A percentile compares a stretch with the other conserved stretches of the same genome.
phyloP scores from a whole-genome alignment of 2,113 vertebrate species.

The Anhinga anhinga region DNA sequence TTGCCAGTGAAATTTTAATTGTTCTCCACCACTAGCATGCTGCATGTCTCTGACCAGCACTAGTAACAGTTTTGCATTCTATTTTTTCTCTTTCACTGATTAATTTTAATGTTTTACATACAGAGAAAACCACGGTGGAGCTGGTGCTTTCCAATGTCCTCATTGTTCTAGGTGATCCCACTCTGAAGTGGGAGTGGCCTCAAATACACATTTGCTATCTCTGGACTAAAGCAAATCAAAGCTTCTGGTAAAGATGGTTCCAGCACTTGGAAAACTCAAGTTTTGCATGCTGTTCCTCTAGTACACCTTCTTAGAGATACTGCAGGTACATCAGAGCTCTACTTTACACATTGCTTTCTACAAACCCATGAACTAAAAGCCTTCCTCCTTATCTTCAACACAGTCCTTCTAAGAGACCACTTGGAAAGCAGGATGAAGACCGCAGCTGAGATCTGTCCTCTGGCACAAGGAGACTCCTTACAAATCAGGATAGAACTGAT shows the following conservation, averaged over 20 bases:
- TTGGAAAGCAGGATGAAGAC: neutral
- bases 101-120: neutral
- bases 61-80: neutral
- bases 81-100: neutral
- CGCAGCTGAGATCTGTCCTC: neutral
- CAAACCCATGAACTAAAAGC: rapidly evolving
- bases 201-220: rapidly evolving
- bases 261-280: neutral
- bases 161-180: neutral
- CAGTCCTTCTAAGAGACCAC: neutral
- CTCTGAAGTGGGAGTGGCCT: neutral
- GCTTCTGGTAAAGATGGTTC: neutral
- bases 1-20: neutral
- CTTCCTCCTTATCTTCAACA: neutral
- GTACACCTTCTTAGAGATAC: neutral
- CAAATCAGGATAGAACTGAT: neutral
- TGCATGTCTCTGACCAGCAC: neutral
- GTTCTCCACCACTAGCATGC: neutral
- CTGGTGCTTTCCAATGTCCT: neutral
- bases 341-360: neutral
- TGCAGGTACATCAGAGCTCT: neutral
- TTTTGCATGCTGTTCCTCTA: neutral
- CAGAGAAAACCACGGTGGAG: rapidly evolving
- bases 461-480: neutral
- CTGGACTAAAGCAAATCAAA: neutral